Evolutionary conservation across 2,888 invertebrate genomes (phyloP).

Genomic region (Ypsolopha scabrella): DNA sequence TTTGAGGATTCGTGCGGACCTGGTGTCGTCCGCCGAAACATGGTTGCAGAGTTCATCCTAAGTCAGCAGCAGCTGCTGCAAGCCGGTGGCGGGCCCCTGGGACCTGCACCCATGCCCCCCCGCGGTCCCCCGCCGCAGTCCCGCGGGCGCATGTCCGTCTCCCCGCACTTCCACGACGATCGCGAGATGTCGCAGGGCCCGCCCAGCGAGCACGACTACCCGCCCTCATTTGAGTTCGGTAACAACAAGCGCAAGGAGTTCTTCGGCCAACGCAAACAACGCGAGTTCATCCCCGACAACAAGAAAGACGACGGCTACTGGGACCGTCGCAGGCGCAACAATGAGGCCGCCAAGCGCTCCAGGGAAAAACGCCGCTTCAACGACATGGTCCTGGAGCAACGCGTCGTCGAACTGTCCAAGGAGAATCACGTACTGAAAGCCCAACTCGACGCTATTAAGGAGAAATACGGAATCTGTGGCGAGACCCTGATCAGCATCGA

Average conservation of each 20-base stretch:
- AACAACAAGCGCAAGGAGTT: constrained; percentile 83
- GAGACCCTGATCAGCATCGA: constrained; percentile 89
- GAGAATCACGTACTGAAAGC: constrained; percentile 96
- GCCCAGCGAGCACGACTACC: constrained; percentile 42
- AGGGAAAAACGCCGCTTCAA: constrained; percentile 97
- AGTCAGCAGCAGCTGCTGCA: constrained; percentile 73
- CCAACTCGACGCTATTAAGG: constrained; percentile 92
- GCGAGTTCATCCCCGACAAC: constrained; percentile 96
- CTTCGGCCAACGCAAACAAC: constrained; percentile 91
- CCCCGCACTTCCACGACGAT: constrained; percentile 64
- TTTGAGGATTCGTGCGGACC: constrained; percentile 61
- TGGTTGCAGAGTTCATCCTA: constrained; percentile 89
- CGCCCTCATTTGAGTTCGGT: constrained; percentile 65
- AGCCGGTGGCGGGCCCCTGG: constrained; percentile 35
- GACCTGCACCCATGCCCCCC: constrained; percentile 46
- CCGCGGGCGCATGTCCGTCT: constrained; percentile 48
- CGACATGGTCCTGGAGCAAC: constrained; percentile 95
- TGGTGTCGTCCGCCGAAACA: constrained; percentile 75
- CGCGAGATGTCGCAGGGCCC: constrained; percentile 33
- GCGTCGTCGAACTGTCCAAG: constrained; percentile 93
- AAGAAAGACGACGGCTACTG: constrained; percentile 98
- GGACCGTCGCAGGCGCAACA: constrained; percentile 95
- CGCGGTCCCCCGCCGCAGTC: constrained; percentile 41
- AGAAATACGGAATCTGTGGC: constrained; percentile 91
- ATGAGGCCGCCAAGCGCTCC: constrained; percentile 96